phyloP scores from a whole-genome alignment of 2,888 invertebrate species.

The Brachypterus glaber region DNA sequence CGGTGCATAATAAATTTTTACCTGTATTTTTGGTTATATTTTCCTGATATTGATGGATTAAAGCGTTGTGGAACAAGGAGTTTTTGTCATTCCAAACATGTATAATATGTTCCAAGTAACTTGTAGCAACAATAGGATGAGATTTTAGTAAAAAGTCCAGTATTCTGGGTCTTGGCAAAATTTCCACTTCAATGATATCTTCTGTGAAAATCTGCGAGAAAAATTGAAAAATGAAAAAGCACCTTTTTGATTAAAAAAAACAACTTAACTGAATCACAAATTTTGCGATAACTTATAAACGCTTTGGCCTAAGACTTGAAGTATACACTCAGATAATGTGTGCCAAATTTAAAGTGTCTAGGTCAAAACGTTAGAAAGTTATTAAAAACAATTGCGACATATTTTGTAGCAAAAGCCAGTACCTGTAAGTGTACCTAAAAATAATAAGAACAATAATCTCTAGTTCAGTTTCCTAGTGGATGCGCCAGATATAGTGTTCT shows the following conservation, averaged over 20 bases:
- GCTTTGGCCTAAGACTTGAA: no score
- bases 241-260: conserved; percentile 2
- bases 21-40: conserved; percentile 46
- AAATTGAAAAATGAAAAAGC: conserved; percentile 3
- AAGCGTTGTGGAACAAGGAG: conserved; percentile 78
- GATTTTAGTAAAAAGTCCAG: conserved; percentile 79
- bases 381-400: conserved; percentile 1
- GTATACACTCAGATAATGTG: no score
- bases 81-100: conserved; percentile 80
- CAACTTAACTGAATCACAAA: no score
- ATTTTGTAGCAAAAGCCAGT: no score
- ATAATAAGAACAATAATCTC: no score
- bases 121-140: conserved; percentile 73
- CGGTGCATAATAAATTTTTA: no score
- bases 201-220: conserved; percentile 65
- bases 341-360: background rate
- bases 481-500: no score
- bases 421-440: no score
- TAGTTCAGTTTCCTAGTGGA: no score
- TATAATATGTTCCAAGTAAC: conserved; percentile 92
- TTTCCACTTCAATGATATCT: conserved; percentile 78
- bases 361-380: conserved; percentile 6
- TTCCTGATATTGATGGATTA: conserved; percentile 83
- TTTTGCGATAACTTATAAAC: no score
- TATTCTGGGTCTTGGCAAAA: conserved; percentile 78